phyloP scores from a whole-genome alignment of 1,140 invertebrate species.

The Samia ricini region DNA sequence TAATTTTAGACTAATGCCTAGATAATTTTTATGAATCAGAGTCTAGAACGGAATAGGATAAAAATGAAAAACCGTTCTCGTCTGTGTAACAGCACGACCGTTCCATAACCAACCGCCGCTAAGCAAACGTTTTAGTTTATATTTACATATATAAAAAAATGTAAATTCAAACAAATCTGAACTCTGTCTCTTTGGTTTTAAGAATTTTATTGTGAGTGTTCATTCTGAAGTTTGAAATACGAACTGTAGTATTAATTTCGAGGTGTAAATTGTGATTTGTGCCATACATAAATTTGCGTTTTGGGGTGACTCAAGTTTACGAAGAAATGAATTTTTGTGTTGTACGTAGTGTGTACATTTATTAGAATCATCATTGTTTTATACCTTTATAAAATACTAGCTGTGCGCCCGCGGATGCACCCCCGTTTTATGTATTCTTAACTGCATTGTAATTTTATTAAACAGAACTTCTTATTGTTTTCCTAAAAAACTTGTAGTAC shows the following conservation, averaged over 20 bases:
- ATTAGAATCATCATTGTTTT: background rate
- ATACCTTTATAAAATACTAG: background rate
- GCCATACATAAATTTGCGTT: conserved; percentile 21
- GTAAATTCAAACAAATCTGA: conserved; percentile 12
- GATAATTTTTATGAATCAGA: too few relatives aligned
- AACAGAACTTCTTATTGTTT: too few relatives aligned
- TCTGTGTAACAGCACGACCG: conserved; percentile 14
- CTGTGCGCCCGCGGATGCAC: too few relatives aligned
- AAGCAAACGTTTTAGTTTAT: conserved; percentile 23
- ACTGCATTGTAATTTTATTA: too few relatives aligned
- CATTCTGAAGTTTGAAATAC: conserved; percentile 13
- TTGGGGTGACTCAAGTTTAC: background rate
- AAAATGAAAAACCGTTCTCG: background rate
- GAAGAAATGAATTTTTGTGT: background rate
- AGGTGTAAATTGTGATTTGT: conserved; percentile 29
- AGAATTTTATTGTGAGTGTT: conserved; percentile 2
- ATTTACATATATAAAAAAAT: conserved; percentile 16
- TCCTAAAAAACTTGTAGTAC: too few relatives aligned
- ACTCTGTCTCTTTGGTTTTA: background rate
- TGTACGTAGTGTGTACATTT: background rate
- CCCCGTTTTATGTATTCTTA: too few relatives aligned
- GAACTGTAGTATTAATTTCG: conserved; percentile 12
- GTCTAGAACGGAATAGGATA: background rate
- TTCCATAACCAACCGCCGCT: conserved; percentile 21
- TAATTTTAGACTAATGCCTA: too few relatives aligned